These are phyloP conservation scores for Morphnarchus princeps DNA, from an alignment of 2,113 vertebrate species.

Conservation along the genomic window DNA sequence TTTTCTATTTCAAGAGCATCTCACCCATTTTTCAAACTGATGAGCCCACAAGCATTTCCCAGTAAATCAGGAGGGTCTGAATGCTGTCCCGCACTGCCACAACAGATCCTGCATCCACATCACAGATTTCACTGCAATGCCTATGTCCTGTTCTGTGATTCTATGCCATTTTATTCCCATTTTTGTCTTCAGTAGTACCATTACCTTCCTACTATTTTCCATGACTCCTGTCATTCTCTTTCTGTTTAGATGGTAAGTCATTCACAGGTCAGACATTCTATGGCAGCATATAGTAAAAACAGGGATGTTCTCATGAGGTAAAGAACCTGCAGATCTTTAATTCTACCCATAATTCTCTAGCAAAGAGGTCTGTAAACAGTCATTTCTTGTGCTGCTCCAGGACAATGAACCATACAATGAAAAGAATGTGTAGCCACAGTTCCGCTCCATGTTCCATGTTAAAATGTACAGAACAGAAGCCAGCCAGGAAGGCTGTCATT, in stretches of 20 bases:
- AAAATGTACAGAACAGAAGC: not conserved
- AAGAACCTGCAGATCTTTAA: not conserved
- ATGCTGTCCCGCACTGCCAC: not conserved
- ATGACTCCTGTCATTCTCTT: not conserved
- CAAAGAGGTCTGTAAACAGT: not conserved
- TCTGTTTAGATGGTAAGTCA: not conserved
- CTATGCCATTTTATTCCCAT: not conserved
- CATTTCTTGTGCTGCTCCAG: not conserved
- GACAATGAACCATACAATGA: not conserved
- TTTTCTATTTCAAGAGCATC: not conserved
- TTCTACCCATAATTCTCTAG: not conserved
- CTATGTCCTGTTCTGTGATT: not conserved
- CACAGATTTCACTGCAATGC: accelerated
- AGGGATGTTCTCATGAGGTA: not conserved
- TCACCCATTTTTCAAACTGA: not conserved
- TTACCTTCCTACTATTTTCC: not conserved
- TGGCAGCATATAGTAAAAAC: not conserved
- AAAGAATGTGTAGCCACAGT: not conserved
- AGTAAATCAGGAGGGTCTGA: not conserved
- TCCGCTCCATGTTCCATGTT: not conserved
- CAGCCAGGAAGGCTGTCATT: not conserved
- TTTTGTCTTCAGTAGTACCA: not conserved
- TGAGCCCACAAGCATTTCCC: not conserved
- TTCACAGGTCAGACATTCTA: not conserved
- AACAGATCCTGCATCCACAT: not conserved